Evolutionary conservation across 2,113 vertebrate species (phyloP).

Genomic region (Phycodurus eques): DNA sequence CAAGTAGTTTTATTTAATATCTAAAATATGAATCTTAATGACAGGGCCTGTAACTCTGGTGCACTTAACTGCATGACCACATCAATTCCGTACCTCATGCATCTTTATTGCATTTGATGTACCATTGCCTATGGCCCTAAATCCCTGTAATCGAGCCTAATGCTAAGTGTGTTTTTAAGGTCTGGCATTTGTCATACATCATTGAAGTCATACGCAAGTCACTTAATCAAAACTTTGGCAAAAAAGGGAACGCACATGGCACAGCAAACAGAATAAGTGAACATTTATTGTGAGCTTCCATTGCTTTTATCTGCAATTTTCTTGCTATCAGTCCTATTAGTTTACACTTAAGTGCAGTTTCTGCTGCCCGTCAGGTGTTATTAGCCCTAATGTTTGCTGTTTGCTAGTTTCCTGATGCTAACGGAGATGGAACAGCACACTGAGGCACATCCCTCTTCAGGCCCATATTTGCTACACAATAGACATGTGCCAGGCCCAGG

Average conservation of each 20-base stretch:
- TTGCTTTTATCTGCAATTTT: background rate
- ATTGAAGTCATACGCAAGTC: constrained; percentile 15
- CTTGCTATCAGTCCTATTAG: constrained; percentile 1
- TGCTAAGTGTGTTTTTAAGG: constrained; percentile 37
- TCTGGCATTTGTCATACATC: constrained; percentile 52
- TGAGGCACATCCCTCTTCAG: constrained; percentile 9
- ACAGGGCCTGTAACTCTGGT: constrained; percentile 34
- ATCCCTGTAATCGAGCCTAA: constrained; percentile 49
- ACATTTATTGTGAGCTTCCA: background rate
- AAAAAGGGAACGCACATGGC: constrained; percentile 3
- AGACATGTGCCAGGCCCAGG: background rate
- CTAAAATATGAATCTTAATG: constrained; percentile 23
- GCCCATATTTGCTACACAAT: constrained; percentile 23
- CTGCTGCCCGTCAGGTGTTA: constrained; percentile 1
- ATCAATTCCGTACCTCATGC: constrained; percentile 54
- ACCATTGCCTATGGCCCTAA: constrained; percentile 39
- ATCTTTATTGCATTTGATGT: constrained; percentile 57
- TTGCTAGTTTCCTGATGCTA: constrained; percentile 5
- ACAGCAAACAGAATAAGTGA: constrained; percentile 6
- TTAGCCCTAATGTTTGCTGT: constrained; percentile 21
- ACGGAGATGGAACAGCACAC: constrained; percentile 6
- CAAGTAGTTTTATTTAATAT: constrained; percentile 12
- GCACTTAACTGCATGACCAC: constrained; percentile 51
- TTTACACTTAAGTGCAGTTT: constrained; percentile 8
- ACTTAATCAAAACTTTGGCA: constrained; percentile 26